Conservation (phyloP, 2,797 vertebrate species). For the Serranus cabrilla region DNA sequence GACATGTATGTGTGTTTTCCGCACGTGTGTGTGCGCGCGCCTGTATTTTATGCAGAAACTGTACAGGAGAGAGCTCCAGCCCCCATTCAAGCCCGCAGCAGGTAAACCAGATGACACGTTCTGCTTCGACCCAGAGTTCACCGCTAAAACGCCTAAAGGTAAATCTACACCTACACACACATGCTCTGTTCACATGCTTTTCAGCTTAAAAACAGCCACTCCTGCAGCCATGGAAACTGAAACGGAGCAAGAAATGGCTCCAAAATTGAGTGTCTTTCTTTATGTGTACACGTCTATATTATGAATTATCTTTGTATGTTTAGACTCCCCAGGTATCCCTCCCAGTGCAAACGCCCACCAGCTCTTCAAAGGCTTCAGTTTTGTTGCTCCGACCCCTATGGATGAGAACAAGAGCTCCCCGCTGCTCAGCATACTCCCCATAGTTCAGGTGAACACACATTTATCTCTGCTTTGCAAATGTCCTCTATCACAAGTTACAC, state of each 20-base stretch:
- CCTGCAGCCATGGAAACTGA: slow-evolving; percentile 69
- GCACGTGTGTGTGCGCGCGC: slow-evolving; percentile 4
- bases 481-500: slow-evolving; percentile 1
- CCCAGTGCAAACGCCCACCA: slow-evolving; percentile 98
- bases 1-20: slow-evolving; percentile 26
- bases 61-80: slow-evolving; percentile 95
- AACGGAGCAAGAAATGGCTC: slow-evolving; percentile 18
- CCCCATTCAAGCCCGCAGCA: slow-evolving; percentile 96
- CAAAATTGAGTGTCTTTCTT: slow-evolving; percentile 31
- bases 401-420: slow-evolving; percentile 95
- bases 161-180: slow-evolving; percentile 49
- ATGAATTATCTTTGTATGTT: slow-evolving; percentile 50
- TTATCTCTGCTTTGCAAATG: neutral
- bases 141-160: slow-evolving; percentile 99
- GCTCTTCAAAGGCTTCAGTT: slow-evolving; percentile 99
- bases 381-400: slow-evolving; percentile 92
- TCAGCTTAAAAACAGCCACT: slow-evolving; percentile 34
- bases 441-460: slow-evolving; percentile 90
- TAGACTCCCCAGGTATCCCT: slow-evolving; percentile 98
- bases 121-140: slow-evolving; percentile 99
- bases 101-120: slow-evolving; percentile 99
- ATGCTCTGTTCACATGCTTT: slow-evolving; percentile 9
- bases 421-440: slow-evolving; percentile 92
- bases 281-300: slow-evolving; percentile 35
- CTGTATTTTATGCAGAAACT: slow-evolving; percentile 87